These are phyloP conservation scores for Myxocyprinus asiaticus DNA, from an alignment of 2,113 vertebrate species.

Conservation along the genomic window DNA sequence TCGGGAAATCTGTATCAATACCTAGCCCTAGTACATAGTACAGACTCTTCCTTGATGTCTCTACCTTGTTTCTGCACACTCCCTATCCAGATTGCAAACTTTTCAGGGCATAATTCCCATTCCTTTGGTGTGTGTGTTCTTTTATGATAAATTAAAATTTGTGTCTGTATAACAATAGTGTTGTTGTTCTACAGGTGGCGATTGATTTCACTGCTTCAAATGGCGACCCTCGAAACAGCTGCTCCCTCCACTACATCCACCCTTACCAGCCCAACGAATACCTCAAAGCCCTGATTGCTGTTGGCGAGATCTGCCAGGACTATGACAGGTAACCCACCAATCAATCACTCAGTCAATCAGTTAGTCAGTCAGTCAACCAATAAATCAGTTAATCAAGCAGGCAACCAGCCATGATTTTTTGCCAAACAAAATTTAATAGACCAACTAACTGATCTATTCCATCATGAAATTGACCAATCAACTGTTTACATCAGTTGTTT, in stretches of 20 bases:
- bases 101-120: no score
- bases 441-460: not conserved
- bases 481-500: conserved; percentile 4
- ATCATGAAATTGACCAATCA: not conserved
- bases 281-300: conserved; percentile 94
- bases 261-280: conserved; percentile 99
- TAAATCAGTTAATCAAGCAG: not conserved
- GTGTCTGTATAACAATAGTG: not conserved
- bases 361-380: conserved; percentile 19
- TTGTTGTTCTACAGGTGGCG: conserved; percentile 82
- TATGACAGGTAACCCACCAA: conserved; percentile 88
- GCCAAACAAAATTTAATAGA: not conserved
- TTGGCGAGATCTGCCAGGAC: conserved; percentile 98
- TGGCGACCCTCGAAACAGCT: conserved; percentile 96
- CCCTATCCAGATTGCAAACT: no score
- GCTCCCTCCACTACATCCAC: conserved; percentile 98
- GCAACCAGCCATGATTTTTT: not conserved
- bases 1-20: no score
- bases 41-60: no score
- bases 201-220: conserved; percentile 99
- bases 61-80: no score
- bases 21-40: no score
- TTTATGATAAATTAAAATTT: no score
- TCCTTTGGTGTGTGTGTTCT: no score
- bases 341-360: not conserved